Evolutionary conservation across 1,140 invertebrate genomes (phyloP), one percentile per base, ranked within the genome.

Genomic region (Elysia chlorotica): DNA sequence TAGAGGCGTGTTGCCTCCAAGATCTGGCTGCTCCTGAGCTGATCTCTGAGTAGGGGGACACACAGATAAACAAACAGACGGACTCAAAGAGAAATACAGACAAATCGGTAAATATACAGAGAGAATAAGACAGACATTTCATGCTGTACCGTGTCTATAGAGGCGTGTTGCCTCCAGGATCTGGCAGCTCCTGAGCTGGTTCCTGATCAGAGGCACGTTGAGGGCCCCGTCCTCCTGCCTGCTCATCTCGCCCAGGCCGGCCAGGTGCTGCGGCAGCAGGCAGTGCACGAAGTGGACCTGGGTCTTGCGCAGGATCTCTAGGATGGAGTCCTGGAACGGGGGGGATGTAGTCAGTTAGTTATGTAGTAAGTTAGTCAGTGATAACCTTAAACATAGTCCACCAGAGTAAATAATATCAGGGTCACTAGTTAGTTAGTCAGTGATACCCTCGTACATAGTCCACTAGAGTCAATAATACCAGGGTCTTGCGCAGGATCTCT

Each of bases 11-110:
- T 92, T 23, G 94, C 93, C 79, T 97, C 94, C 56, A 98, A 89
- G 30, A 98, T 91, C 89, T 98, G 94, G 76, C 93, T 92, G 28
- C 96, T 95, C 79, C 96, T 91, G 77, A 98, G 91, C 93, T 97
- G 89, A 72, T 93, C 93, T 78, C 96, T 87, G 23, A 98, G 85
- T 59, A 97, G 89, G 62, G 96, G 95, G 75, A 98, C n/a, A n/a
- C n/a, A n/a, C n/a, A n/a, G n/a, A n/a, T n/a, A n/a, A n/a, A n/a
- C n/a, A n/a, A n/a, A n/a, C n/a, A 48, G n/a, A 48, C n/a, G 10
- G 19, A 69, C 65, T n/a, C 28, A 66, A 21, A 25, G 28, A 38
- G 74, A 77, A 76, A n/a, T n/a, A n/a, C n/a, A n/a, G n/a, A n/a
- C n/a, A n/a, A n/a, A n/a, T n/a, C n/a, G n/a, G n/a, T n/a, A n/a